Evolutionary conservation across 2,113 vertebrate genomes (phyloP), one percentile per base, ranked within the genome.

Genomic region (Atractosteus spatula): DNA sequence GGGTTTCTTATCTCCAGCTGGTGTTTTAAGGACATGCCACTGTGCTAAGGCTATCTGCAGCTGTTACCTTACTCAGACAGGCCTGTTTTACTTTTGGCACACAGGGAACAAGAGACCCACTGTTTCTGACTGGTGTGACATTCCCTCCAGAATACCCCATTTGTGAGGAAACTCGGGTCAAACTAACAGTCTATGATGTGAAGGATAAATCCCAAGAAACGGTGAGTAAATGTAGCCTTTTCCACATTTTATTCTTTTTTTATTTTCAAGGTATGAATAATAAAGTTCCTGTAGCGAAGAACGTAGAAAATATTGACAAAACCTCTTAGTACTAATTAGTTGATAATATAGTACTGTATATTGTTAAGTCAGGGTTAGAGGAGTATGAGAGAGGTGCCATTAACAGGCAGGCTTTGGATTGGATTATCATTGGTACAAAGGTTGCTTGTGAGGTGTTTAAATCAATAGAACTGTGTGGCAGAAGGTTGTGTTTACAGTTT

Each of bases 91-190:
- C 83, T 88, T 82, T 3, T 89, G 72, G 86, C 83, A 75, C 85
- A 70, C 94, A 99, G 97, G 95, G 95, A 82, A 98, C 94, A 91
- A 97, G 93, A 89, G 96, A 99, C 86, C 95, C 96, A 61, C 88
- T 97, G 86, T 99, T 98, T 86, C 78, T 98, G 91, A 96, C 96
- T 55, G 97, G 96, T 80, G 94, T 96, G 90, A 95, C 94, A 75
- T 94, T 98, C 89, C 95, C 96, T 65, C 89, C 94, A 6, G 95
- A 96, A 72, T 96, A 94, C 77, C 95, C 95, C 76, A 91, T 95
- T 80, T 94, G 91, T 87, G 92, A 94, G 44, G 96, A 97, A 86
- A 96, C 92, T 4, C 87, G 93, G 84, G 95, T 99, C 88, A 98
- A 97, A 74, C 92, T 99, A 62, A 94, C 93, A 0, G 95, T 99